Evolutionary conservation across 2,113 vertebrate genomes (phyloP).

Genomic region (Pachyramphus minor): DNA sequence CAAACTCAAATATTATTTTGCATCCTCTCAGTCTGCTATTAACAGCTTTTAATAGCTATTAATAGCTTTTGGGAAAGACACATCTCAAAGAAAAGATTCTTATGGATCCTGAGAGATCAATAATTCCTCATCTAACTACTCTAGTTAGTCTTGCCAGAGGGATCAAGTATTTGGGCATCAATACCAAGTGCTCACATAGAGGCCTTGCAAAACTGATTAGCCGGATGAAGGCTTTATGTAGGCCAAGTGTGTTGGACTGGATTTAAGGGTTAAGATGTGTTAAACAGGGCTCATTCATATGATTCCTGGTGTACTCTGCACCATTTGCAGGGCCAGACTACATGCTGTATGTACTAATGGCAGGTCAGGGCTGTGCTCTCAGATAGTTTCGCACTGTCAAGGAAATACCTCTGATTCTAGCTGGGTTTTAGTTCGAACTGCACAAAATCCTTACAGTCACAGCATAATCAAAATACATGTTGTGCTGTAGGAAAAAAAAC

Average conservation of each 20-base stretch:
- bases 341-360: neutral
- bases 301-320: neutral
- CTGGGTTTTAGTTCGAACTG: neutral
- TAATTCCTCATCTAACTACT: neutral
- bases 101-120: neutral
- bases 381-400: neutral
- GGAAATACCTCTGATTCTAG: neutral
- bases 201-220: neutral
- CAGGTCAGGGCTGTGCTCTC: neutral
- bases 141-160: neutral
- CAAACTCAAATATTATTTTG: neutral
- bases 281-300: neutral
- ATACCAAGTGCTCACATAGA: neutral
- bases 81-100: neutral
- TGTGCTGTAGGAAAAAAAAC: neutral
- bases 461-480: neutral
- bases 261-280: neutral
- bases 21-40: neutral
- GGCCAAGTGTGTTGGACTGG: neutral
- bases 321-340: neutral
- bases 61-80: neutral
- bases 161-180: neutral
- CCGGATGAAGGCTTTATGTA: neutral
- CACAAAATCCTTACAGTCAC: neutral
- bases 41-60: neutral